A percentile compares a stretch with the other conserved stretches of the same genome.
Conservation (phyloP, 2,113 vertebrate genomes). For the Carettochelys insculpta region DNA sequence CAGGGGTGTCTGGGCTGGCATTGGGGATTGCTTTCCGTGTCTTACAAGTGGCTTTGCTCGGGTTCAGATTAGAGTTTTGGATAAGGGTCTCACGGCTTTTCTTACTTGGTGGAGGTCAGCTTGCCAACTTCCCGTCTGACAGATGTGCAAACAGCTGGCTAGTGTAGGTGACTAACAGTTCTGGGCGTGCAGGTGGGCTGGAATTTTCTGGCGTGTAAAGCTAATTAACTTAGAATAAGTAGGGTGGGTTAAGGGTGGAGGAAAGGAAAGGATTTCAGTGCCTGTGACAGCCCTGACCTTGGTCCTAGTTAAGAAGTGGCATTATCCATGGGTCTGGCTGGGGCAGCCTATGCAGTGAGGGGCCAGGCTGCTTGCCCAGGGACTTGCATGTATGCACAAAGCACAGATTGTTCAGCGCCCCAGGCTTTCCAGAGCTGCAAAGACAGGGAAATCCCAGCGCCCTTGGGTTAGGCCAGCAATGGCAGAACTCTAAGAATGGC, state of each 20-base stretch:
- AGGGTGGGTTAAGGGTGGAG: slow-evolving; percentile 7
- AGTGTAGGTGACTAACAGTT: not conserved
- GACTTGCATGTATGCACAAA: not conserved
- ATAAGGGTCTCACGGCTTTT: not conserved
- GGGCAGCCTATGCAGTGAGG: not conserved
- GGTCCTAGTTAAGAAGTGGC: not conserved
- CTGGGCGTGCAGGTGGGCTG: not conserved
- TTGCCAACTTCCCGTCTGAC: not conserved
- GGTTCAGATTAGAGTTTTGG: too few relatives aligned
- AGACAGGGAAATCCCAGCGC: not conserved
- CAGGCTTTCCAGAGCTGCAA: slow-evolving; percentile 1
- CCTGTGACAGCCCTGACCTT: not conserved
- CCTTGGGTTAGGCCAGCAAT: not conserved
- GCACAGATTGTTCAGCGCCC: slow-evolving; percentile 6
- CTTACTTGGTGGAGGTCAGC: not conserved
- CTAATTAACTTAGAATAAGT: slow-evolving; percentile 25
- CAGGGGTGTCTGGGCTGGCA: not conserved
- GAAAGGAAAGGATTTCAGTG: not conserved
- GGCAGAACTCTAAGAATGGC: not conserved
- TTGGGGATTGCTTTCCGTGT: not conserved
- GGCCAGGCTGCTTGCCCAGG: not conserved
- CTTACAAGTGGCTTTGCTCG: not conserved
- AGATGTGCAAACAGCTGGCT: not conserved
- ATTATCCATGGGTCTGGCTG: not conserved
- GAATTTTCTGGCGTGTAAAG: not conserved